Conservation (phyloP, 2,797 vertebrate genomes). For the Pangasius larnaudii region DNA sequence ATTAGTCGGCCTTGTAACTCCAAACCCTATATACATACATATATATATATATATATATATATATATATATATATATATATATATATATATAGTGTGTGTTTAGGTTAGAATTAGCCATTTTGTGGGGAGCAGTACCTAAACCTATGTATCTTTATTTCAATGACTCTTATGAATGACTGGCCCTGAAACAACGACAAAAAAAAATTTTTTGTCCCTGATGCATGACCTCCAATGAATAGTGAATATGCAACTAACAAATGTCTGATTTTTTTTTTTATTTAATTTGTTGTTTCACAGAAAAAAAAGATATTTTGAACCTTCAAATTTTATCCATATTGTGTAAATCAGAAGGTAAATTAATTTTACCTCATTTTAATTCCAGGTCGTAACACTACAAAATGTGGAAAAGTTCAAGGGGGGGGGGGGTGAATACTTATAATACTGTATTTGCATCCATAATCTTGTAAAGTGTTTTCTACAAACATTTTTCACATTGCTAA, state of each 20-base stretch:
- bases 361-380: no score
- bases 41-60: no score
- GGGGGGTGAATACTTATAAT: neutral
- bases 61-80: no score
- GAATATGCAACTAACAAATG: neutral
- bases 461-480: no score
- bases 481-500: neutral
- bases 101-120: no score
- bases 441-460: neutral
- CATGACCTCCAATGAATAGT: neutral
- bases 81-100: neutral
- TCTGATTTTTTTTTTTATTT: neutral
- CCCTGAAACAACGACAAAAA: neutral
- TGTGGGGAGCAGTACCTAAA: neutral
- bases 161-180: neutral
- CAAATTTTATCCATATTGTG: neutral
- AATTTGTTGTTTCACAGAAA: neutral
- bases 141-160: no score
- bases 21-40: no score
- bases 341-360: neutral
- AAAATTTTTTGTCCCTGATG: neutral
- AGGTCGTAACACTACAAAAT: neutral
- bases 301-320: neutral
- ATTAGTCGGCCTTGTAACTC: no score
- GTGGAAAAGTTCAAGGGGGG: neutral